Percentiles rank a stretch among this genome's conserved stretches.
These are phyloP conservation scores for Phoeniculus purpureus DNA, from an alignment of 2,797 vertebrate genomes.

Conservation along the genomic window DNA sequence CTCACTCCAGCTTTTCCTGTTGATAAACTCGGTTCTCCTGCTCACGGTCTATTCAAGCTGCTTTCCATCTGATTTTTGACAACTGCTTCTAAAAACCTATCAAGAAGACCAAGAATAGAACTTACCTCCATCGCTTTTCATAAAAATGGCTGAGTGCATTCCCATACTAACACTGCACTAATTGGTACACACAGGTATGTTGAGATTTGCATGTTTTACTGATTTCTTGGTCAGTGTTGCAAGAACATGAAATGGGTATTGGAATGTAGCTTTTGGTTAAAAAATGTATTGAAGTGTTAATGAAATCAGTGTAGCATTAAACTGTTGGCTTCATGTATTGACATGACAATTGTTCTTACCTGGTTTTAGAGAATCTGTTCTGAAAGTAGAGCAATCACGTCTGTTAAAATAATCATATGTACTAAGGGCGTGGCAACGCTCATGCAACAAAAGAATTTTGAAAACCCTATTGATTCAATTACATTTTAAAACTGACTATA, in stretches of 20 bases:
- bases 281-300: constrained; percentile 52
- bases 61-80: constrained; percentile 82
- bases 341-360: constrained; percentile 30
- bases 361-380: constrained; percentile 22
- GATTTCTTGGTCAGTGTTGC: constrained; percentile 66
- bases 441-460: constrained; percentile 80
- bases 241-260: constrained; percentile 68
- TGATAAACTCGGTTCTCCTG: constrained; percentile 88
- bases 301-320: constrained; percentile 45
- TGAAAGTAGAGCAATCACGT: constrained; percentile 67
- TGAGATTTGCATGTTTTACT: constrained; percentile 82
- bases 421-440: constrained; percentile 81
- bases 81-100: constrained; percentile 79
- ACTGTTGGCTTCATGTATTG: constrained; percentile 49
- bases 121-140: constrained; percentile 76
- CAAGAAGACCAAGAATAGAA: constrained; percentile 81
- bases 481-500: constrained; percentile 64
- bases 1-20: constrained; percentile 75
- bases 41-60: constrained; percentile 84
- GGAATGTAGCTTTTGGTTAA: constrained; percentile 62
- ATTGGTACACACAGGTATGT: constrained; percentile 81
- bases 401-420: constrained; percentile 72
- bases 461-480: constrained; percentile 74
- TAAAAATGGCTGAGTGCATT: constrained; percentile 79
- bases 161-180: constrained; percentile 77